phyloP scores from a whole-genome alignment of 1,140 invertebrate species.

The Alviniconcha marisindica region DNA sequence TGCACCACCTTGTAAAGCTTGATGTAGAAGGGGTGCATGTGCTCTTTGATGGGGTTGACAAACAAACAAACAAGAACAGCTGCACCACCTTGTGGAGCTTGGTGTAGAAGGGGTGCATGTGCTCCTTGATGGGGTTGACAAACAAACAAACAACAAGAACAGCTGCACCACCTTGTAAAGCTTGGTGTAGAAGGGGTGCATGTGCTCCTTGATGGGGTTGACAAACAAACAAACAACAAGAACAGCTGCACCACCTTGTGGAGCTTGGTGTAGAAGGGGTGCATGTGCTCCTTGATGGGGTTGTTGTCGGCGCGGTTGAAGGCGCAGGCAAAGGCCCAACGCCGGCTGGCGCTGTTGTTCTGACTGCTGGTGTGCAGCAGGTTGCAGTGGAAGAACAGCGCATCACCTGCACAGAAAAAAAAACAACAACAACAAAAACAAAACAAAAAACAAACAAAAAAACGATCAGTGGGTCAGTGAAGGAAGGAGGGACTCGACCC shows the following conservation, averaged over 20 bases:
- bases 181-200: background rate
- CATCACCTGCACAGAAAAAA: constrained; percentile 59
- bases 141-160: background rate
- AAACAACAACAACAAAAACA: too few relatives aligned
- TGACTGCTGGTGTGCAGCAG: constrained; percentile 63
- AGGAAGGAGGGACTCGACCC: too few relatives aligned
- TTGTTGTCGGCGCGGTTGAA: constrained; percentile 65
- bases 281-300: constrained; percentile 57
- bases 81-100: constrained; percentile 54
- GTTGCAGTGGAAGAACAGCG: constrained; percentile 67
- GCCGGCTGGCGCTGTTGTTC: constrained; percentile 60
- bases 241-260: constrained; percentile 47
- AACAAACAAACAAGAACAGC: too few relatives aligned
- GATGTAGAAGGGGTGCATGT: too few relatives aligned
- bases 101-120: constrained; percentile 60
- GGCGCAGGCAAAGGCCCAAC: constrained; percentile 65
- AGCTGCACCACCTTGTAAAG: too few relatives aligned
- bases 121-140: constrained; percentile 55
- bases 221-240: too few relatives aligned
- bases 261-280: constrained; percentile 58
- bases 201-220: background rate
- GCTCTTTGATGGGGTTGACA: too few relatives aligned
- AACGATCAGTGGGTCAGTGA: too few relatives aligned
- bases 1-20: too few relatives aligned
- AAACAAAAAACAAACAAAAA: too few relatives aligned